These are phyloP conservation scores for Acanthisitta chloris DNA, from an alignment of 2,113 vertebrate species.

Conservation along the genomic window DNA sequence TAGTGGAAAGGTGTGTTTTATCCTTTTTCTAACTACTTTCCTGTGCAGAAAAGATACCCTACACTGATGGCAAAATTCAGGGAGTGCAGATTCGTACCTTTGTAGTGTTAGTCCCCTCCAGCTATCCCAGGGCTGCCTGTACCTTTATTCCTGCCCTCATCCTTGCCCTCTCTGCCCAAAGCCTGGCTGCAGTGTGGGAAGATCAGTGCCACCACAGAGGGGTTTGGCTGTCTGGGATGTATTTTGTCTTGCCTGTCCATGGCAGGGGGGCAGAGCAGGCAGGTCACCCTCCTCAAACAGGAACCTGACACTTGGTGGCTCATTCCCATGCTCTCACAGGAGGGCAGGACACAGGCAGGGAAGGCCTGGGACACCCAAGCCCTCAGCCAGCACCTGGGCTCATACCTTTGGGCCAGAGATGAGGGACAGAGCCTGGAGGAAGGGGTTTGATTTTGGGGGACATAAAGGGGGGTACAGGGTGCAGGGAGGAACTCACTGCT, in stretches of 20 bases:
- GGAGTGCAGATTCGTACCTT: background rate
- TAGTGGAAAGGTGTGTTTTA: background rate
- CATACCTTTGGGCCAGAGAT: background rate
- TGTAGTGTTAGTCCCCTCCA: background rate
- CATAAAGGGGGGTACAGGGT: rapidly evolving
- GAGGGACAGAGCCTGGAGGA: background rate
- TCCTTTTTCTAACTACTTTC: background rate
- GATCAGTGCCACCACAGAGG: background rate
- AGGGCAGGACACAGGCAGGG: background rate
- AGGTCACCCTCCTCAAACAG: rapidly evolving
- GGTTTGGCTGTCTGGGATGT: background rate
- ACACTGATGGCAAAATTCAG: background rate
- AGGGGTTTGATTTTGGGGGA: background rate
- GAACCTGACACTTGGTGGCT: background rate
- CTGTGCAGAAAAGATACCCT: background rate
- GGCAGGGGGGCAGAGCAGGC: background rate
- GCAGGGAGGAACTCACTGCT: conserved; percentile 72
- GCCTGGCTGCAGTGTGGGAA: background rate
- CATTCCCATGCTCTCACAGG: background rate
- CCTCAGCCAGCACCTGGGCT: background rate
- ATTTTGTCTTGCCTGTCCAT: background rate
- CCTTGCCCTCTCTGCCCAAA: background rate
- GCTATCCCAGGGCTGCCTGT: background rate
- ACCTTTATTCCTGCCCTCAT: background rate
- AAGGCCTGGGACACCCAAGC: background rate